phyloP scores from a whole-genome alignment of 1,140 invertebrate species.

The Mactra quadrangularis region DNA sequence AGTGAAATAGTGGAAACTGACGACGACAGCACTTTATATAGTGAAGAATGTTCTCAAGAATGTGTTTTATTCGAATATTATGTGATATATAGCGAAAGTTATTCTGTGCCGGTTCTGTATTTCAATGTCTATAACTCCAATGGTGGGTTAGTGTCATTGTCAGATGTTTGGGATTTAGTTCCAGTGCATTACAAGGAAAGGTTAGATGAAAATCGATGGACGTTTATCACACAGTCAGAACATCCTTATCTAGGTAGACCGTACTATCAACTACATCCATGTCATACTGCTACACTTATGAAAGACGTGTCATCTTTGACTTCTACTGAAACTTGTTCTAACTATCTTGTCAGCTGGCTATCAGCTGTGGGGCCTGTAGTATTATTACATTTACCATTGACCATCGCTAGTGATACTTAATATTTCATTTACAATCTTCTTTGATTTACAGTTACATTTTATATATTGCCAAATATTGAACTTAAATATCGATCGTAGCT shows the following conservation, averaged over 20 bases:
- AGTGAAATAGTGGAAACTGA: background rate
- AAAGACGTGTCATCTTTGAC: background rate
- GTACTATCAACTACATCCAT: constrained; percentile 81
- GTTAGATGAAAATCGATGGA: constrained; percentile 77
- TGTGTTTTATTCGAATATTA: constrained; percentile 76
- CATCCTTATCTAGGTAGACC: constrained; percentile 80
- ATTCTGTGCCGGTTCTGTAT: constrained; percentile 86
- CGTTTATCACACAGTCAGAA: constrained; percentile 81
- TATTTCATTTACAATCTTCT: too few relatives aligned
- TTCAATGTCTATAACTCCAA: constrained; percentile 85
- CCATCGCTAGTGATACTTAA: constrained; percentile 58
- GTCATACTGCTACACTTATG: constrained; percentile 81
- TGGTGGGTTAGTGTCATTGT: constrained; percentile 81
- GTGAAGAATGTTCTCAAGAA: background rate
- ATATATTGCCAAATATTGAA: too few relatives aligned
- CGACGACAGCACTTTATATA: background rate
- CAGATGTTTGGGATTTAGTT: constrained; percentile 80
- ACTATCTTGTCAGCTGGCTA: constrained; percentile 79
- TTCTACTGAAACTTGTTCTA: constrained; percentile 52
- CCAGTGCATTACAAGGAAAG: constrained; percentile 69
- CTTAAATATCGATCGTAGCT: too few relatives aligned
- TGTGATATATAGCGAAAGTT: constrained; percentile 86
- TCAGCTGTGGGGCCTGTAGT: constrained; percentile 80
- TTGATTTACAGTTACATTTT: too few relatives aligned
- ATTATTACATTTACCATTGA: constrained; percentile 71